phyloP scores from a whole-genome alignment of 1,140 invertebrate genomes.

The Neoseiulus cucumeris region DNA sequence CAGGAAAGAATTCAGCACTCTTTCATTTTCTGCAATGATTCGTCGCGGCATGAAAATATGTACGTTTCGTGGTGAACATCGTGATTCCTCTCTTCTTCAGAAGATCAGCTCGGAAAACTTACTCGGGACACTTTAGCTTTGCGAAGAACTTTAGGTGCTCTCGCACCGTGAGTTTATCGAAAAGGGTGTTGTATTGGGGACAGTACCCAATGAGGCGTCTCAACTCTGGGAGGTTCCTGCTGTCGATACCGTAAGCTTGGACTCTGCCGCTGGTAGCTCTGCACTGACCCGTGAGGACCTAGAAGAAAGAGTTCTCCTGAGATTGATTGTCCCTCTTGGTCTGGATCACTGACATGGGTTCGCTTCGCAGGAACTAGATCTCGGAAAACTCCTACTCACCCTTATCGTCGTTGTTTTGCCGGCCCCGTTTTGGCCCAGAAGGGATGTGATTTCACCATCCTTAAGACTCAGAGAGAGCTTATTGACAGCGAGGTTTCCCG shows the following conservation, averaged over 20 bases:
- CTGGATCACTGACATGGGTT: no score
- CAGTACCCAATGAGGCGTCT: conserved; percentile 28
- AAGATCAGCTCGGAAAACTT: conserved; percentile 12
- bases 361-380: no score
- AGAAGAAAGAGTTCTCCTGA: conserved; percentile 16
- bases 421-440: conserved; percentile 50
- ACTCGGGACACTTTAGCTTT: conserved; percentile 23
- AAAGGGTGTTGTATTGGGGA: conserved; percentile 33
- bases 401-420: conserved; percentile 63
- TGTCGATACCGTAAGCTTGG: conserved; percentile 25
- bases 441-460: conserved; percentile 36
- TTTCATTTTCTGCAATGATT: no score
- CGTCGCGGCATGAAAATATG: no score
- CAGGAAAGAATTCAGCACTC: no score
- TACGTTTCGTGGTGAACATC: conserved; percentile 13
- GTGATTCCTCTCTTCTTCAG: not conserved
- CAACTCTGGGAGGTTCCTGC: conserved; percentile 16
- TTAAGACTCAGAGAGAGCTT: conserved; percentile 47
- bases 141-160: conserved; percentile 23
- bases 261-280: conserved; percentile 26
- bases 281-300: conserved; percentile 29
- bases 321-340: no score
- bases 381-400: not conserved
- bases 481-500: conserved; percentile 30
- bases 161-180: conserved; percentile 26